Evolutionary conservation across 2,888 invertebrate genomes (phyloP).

Genomic region (Zygothrica quintamaculata): DNA sequence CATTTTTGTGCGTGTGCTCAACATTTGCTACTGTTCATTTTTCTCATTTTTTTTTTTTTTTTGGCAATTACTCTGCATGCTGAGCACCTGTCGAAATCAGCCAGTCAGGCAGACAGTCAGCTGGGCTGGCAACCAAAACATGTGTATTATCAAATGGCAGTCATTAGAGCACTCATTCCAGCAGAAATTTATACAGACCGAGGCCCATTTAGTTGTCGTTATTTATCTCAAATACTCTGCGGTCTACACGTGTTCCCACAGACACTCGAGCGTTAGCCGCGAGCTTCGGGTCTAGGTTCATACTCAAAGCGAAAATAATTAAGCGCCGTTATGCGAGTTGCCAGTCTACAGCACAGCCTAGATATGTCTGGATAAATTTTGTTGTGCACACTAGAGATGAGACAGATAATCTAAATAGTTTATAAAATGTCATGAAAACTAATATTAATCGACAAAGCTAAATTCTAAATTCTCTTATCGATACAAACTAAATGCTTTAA

Average conservation of each 20-base stretch:
- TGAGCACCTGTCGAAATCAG: conserved; percentile 63
- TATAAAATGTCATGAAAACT: conserved; percentile 36
- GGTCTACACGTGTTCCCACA: conserved; percentile 61
- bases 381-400: conserved; percentile 47
- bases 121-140: conserved; percentile 42
- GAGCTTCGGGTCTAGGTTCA: not conserved
- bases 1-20: conserved; percentile 55
- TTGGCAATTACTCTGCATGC: conserved; percentile 69
- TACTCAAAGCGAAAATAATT: conserved; percentile 68
- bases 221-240: conserved; percentile 66
- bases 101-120: conserved; percentile 20
- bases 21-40: conserved; percentile 23
- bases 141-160: conserved; percentile 77
- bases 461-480: no score
- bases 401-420: no score
- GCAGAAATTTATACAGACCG: conserved; percentile 1
- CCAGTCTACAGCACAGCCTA: no score
- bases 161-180: conserved; percentile 57
- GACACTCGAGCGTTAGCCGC: conserved; percentile 28
- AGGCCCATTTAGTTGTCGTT: conserved; percentile 53
- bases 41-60: no score
- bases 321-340: conserved; percentile 62
- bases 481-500: no score
- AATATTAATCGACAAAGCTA: no score
- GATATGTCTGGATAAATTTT: conserved; percentile 3